Evolutionary conservation across 2,797 vertebrate species (phyloP), one percentile per base, ranked within the genome.

Genomic region (Pogoniulus pusillus): DNA sequence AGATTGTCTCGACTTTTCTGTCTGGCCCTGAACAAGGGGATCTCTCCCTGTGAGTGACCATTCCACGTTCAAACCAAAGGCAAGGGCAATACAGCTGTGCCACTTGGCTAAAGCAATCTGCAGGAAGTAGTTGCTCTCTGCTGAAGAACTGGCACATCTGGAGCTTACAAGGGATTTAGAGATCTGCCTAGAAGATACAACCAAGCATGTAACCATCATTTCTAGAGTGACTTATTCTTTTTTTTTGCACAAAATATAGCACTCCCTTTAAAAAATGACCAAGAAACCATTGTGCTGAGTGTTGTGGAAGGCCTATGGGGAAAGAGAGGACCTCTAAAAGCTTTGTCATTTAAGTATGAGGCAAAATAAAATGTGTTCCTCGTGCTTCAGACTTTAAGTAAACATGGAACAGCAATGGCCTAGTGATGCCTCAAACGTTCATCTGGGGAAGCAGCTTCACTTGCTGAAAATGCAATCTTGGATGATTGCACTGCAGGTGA

Each of bases 101-200:
- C 37, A 47, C 43, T 80, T 35, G 20, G 72, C 30, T 35, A 41
- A 51, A 65, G 90, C 71, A 13, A 12, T 9, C 49, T 80, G 43
- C 58, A 80, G 74, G 71, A 87, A 91, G 69, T 62, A 82, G 82
- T 91, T 92, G 45, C 81, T 76, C 37, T 84, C 41, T 89, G 41
- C 22, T 85, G 68, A 93, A 24, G 59, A 86, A 76, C 12, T 79
- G 68, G 45, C 64, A 71, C 10, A 12, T 84, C 24, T 70, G 53
- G 71, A 91, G 75, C 39, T 70, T 49, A 70, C 63, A 80, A 62
- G n/a, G 37, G 30, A 57, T 82, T 70, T 79, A 4, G 23, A 8
- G 10, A 82, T 45, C 23, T 54, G 30, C 49, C 59, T 9, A 39
- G n/a, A 84, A 72, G 23, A 15, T 43, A 54, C 22, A 86, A 79